phyloP scores from a whole-genome alignment of 2,888 invertebrate species.

The Nyleta sp. region DNA sequence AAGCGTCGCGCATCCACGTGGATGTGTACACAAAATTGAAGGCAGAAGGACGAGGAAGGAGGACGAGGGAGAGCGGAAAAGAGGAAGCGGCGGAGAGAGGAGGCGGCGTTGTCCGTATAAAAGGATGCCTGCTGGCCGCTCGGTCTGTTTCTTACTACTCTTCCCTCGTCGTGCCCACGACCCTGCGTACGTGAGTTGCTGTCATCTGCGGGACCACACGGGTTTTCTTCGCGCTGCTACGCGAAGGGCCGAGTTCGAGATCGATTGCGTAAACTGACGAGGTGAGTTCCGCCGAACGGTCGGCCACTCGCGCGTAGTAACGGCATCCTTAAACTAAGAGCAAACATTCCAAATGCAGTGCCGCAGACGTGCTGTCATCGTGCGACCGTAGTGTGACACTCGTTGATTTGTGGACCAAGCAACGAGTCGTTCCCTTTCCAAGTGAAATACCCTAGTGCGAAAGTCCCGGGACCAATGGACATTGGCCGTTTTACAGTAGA shows the following conservation, averaged over 20 bases:
- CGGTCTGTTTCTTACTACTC: slow-evolving; percentile 80
- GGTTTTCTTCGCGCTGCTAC: slow-evolving; percentile 61
- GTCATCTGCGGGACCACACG: slow-evolving; percentile 53
- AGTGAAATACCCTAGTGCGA: too few species aligned
- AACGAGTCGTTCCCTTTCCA: too few species aligned
- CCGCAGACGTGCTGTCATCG: slow-evolving; percentile 24
- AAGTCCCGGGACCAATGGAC: too few species aligned
- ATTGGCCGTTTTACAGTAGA: too few species aligned
- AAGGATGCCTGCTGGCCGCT: slow-evolving; percentile 76
- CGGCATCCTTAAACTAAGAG: too few species aligned
- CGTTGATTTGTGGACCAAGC: too few species aligned
- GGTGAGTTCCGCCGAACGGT: too few species aligned
- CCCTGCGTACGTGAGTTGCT: slow-evolving; percentile 66
- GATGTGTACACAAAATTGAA: slow-evolving; percentile 52
- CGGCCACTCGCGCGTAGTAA: too few species aligned
- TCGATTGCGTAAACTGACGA: slow-evolving; percentile 4
- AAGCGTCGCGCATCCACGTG: slow-evolving; percentile 58
- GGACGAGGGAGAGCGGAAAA: slow-evolving; percentile 71
- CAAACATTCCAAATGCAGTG: too few species aligned
- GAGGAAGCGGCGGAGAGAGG: slow-evolving; percentile 68
- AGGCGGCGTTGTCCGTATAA: slow-evolving; percentile 76
- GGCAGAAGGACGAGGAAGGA: slow-evolving; percentile 70
- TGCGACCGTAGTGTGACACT: slow-evolving; percentile 28
- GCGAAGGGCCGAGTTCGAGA: slow-evolving; percentile 45
- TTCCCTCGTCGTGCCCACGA: slow-evolving; percentile 76